Base-by-base conservation (phyloP, 2,888 invertebrate genomes). In the Adelognathus sp. region DNA sequence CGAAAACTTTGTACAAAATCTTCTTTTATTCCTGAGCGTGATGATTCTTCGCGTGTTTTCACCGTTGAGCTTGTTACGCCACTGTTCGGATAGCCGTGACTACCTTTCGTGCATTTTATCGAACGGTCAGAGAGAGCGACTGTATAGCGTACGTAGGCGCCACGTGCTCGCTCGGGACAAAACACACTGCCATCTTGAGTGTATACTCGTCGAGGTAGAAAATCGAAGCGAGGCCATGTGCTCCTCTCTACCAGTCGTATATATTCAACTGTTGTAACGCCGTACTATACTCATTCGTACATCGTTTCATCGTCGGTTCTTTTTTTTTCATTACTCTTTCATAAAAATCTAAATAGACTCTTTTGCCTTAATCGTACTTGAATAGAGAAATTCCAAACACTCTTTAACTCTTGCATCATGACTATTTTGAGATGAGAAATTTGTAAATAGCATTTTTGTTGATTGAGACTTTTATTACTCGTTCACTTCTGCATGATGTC, bases 161-260 rank as follows among this genome's bases (percentile, higher is more conserved):
- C 50, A 50, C 50, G 44, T 64, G 50, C 64, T 7, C 46, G 50
- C 64, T 7, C 46, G 11, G 14, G 52, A n/a, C 50, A 27, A 64
- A 66, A 66, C 64, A 66, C 52, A 52, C 64, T 66, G 64, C 64
- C 64, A 66, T 66, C 64, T 66, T 66, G 64, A 36, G 36, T 66
- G 50, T 9, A 21, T 21, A 5, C 21, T 21, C 36, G 21, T 18
- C 21, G 7, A 39, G 21, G n/a, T 18, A 36, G 21, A 36, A 44
- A 50, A 50, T 50, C 50, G 50, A 50, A 50, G 50, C 21, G 50
- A 50, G 50, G 21, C 50, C 50, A 50, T 50, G 50, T 24, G 50
- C 50, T 18, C 3, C 18, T 44, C 7, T 44, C 5, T 21, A n/a
- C n/a, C 41, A 50, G 21, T n/a, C n/a, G n/a, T 16, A n/a, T 24